A percentile compares a stretch with the other conserved stretches of the same genome.
These are phyloP conservation scores for Mustela lutreola DNA, from an alignment of 2,113 vertebrate species.

Conservation along the genomic window DNA sequence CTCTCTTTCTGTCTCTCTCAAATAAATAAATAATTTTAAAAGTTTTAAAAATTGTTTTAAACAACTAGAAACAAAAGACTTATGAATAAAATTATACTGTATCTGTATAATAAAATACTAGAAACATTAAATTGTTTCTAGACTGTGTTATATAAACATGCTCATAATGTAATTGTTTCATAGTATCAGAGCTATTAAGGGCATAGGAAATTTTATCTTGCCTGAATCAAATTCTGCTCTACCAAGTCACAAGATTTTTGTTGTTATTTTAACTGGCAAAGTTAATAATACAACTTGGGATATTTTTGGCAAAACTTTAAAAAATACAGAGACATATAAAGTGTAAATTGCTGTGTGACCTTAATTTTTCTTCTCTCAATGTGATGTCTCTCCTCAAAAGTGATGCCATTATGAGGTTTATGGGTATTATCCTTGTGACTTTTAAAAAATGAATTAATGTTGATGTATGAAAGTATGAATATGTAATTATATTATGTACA, in stretches of 20 bases:
- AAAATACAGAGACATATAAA: background rate
- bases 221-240: background rate
- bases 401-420: background rate
- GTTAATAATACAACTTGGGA: constrained; percentile 2
- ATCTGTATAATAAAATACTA: background rate
- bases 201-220: background rate
- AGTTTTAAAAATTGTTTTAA: background rate
- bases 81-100: background rate
- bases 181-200: background rate
- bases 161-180: background rate
- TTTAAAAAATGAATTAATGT: constrained; percentile 25
- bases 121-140: background rate
- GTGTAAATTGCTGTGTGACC: background rate
- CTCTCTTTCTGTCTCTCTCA: background rate
- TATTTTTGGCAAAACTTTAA: background rate
- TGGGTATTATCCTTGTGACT: background rate
- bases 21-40: background rate
- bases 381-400: background rate
- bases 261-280: background rate
- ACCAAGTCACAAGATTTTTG: background rate
- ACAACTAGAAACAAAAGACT: background rate
- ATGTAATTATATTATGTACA: background rate
- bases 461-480: constrained; percentile 6
- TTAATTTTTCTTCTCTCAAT: constrained; percentile 38
- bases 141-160: background rate